A percentile compares a stretch with the other conserved stretches of the same genome.
Evolutionary conservation across 2,797 vertebrate genomes (phyloP).

Genomic region (Lepus townsendii): DNA sequence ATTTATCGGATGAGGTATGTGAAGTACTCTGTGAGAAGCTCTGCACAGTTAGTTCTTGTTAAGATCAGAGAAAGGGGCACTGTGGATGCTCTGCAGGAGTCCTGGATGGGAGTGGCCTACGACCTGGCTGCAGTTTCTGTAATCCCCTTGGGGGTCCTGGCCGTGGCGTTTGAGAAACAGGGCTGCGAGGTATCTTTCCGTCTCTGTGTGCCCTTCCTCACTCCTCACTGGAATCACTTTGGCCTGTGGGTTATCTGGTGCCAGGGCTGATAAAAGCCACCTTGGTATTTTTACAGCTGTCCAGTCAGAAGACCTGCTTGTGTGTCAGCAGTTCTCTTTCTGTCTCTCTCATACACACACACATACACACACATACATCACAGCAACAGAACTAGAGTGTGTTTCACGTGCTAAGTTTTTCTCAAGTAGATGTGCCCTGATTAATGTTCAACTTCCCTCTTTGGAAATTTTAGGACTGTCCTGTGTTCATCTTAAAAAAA

Average conservation of each 20-base stretch:
- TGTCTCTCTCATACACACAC: too few species aligned
- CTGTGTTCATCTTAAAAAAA: neutral
- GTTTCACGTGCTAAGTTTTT: neutral
- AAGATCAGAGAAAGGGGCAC: conserved; percentile 57
- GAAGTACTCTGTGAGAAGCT: neutral
- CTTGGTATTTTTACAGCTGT: conserved; percentile 53
- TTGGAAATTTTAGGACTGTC: neutral
- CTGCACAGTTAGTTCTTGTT: conserved; percentile 37
- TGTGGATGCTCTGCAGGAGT: conserved; percentile 27
- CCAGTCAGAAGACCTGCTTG: conserved; percentile 36
- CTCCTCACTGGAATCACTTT: neutral
- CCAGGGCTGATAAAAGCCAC: conserved; percentile 53
- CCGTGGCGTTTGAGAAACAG: conserved; percentile 25
- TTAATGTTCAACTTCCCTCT: neutral
- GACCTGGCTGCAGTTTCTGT: conserved; percentile 19
- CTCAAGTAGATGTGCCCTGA: neutral
- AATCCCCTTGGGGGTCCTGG: neutral
- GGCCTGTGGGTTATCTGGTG: conserved; percentile 54
- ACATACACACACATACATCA: neutral
- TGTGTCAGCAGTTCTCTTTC: neutral
- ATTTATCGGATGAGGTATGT: neutral
- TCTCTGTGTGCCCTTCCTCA: neutral
- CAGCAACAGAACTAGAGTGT: neutral
- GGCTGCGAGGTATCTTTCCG: neutral
- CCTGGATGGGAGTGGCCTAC: neutral